These are phyloP conservation scores for Phaethornis superciliosus DNA, from an alignment of 2,113 vertebrate species.

Conservation along the genomic window DNA sequence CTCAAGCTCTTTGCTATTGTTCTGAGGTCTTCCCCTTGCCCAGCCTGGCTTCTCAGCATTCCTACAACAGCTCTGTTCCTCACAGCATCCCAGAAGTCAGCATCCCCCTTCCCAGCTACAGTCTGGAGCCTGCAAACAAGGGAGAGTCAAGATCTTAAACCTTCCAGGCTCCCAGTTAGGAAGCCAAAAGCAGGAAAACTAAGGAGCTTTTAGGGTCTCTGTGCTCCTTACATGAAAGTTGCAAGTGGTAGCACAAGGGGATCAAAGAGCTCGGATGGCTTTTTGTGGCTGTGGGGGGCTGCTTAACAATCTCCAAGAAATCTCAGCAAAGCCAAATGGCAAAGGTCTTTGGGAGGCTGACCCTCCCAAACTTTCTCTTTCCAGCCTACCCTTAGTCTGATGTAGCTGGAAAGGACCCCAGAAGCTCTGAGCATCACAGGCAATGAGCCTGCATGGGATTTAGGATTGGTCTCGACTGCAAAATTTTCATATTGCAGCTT, in stretches of 20 bases:
- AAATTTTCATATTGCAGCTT: not conserved
- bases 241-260: not conserved
- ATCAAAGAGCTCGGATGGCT: not conserved
- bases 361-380: not conserved
- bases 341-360: not conserved
- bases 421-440: not conserved
- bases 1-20: slow-evolving; percentile 52
- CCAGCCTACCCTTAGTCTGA: not conserved
- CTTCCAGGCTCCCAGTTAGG: not conserved
- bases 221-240: not conserved
- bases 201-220: not conserved
- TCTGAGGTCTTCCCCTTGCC: not conserved
- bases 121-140: not conserved
- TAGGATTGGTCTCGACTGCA: not conserved
- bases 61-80: not conserved
- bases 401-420: not conserved
- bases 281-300: not conserved
- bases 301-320: not conserved
- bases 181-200: not conserved
- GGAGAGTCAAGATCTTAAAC: not conserved
- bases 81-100: accelerated
- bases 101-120: not conserved
- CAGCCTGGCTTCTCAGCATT: not conserved
- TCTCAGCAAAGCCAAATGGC: not conserved
- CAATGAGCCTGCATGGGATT: accelerated